Percentiles rank a stretch among this genome's conserved stretches.
phyloP scores from a whole-genome alignment of 2,113 vertebrate species.

The Indicator maculatus region DNA sequence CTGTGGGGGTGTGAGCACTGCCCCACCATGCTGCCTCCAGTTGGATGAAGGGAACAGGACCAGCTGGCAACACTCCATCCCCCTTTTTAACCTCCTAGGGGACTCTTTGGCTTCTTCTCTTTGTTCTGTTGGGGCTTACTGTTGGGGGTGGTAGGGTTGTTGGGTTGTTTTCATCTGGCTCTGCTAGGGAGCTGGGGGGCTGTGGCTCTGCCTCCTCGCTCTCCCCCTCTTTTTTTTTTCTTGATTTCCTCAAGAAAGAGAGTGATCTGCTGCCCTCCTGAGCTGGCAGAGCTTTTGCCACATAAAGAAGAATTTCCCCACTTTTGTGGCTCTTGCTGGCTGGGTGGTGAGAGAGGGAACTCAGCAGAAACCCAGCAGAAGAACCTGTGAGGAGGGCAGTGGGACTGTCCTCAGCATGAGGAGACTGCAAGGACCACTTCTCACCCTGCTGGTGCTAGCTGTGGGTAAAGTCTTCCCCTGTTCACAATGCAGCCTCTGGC shows the following conservation, averaged over 20 bases:
- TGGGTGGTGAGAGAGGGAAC: neutral
- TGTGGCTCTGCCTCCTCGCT: neutral
- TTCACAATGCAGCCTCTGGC: neutral
- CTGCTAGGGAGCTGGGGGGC: neutral
- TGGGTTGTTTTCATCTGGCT: neutral
- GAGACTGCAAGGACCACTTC: neutral
- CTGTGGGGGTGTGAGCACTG: neutral
- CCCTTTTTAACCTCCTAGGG: neutral
- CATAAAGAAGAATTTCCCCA: neutral
- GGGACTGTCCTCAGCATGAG: neutral
- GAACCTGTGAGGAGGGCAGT: neutral
- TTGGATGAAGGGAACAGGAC: neutral
- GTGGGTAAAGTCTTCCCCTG: neutral
- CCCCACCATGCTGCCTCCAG: neutral
- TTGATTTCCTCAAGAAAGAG: neutral
- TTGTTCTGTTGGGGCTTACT: neutral
- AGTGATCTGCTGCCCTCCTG: neutral
- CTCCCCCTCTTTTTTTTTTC: neutral
- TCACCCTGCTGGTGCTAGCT: neutral
- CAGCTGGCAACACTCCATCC: neutral
- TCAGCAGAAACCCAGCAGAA: neutral
- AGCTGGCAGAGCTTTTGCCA: neutral
- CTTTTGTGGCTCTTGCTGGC: neutral
- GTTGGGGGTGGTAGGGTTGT: too few relatives aligned
- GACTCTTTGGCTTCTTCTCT: neutral